Evolutionary conservation across 1,140 invertebrate genomes (phyloP).

Genomic region (Globodera ellingtonae): DNA sequence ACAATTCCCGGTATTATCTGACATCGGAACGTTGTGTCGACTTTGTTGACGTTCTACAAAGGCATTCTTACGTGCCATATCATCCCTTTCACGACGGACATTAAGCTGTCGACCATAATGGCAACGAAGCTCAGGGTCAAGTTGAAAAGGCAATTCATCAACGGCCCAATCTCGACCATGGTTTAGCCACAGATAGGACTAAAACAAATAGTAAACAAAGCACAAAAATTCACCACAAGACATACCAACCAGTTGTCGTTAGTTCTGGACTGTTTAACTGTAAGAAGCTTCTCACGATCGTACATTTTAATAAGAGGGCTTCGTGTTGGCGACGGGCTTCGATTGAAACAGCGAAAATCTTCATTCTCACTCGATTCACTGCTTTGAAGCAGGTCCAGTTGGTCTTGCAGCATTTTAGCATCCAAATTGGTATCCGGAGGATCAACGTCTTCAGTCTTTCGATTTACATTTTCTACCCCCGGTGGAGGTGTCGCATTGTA

Average conservation of each 20-base stretch:
- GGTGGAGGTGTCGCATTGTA: neutral
- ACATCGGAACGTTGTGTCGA: neutral
- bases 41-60: neutral
- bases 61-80: neutral
- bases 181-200: slow-evolving; percentile 22
- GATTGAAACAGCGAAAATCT: neutral
- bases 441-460: neutral
- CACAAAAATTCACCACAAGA: neutral
- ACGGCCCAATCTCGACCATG: slow-evolving; percentile 15
- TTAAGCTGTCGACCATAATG: neutral
- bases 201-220: neutral
- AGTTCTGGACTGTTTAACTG: neutral
- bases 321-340: neutral
- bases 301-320: slow-evolving; percentile 5
- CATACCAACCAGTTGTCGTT: slow-evolving; percentile 21
- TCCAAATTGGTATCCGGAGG: neutral
- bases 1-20: neutral
- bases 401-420: neutral
- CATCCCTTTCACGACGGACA: slow-evolving; percentile 19
- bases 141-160: slow-evolving; percentile 26
- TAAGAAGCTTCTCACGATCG: neutral
- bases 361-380: neutral
- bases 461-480: neutral
- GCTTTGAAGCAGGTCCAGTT: neutral
- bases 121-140: slow-evolving; percentile 23